Evolutionary conservation across 2,113 vertebrate species (phyloP).

Genomic region (Alexandromys fortis): DNA sequence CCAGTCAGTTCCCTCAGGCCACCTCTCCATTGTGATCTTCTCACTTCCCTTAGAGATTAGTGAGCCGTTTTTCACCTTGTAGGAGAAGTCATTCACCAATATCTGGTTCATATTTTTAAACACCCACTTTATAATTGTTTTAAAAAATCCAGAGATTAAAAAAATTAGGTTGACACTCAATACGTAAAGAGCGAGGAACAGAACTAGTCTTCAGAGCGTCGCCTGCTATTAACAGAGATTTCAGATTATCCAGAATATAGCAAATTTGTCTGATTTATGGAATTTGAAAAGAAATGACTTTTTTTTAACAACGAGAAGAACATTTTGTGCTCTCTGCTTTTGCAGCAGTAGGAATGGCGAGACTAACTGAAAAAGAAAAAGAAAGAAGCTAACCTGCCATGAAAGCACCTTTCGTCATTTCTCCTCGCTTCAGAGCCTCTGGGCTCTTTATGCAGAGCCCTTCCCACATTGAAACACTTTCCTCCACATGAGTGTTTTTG

Average conservation of each 20-base stretch:
- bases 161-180: neutral
- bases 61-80: neutral
- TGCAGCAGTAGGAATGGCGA: neutral
- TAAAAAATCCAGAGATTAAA: slow-evolving; percentile 7
- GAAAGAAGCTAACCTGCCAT: neutral
- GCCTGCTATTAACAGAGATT: slow-evolving; percentile 51
- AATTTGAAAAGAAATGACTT: slow-evolving; percentile 22
- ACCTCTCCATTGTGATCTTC: neutral
- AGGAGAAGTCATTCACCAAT: neutral
- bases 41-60: neutral
- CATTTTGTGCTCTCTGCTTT: slow-evolving; percentile 61
- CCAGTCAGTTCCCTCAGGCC: neutral
- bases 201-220: neutral
- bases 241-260: slow-evolving; percentile 48
- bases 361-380: neutral
- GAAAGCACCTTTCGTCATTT: slow-evolving; percentile 42
- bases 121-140: neutral
- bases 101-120: neutral
- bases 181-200: neutral
- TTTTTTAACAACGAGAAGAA: slow-evolving; percentile 30
- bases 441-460: slow-evolving; percentile 22
- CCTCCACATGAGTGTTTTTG: neutral
- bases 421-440: slow-evolving; percentile 43
- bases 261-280: slow-evolving; percentile 49
- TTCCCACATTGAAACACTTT: slow-evolving; percentile 71